A percentile compares a stretch with the other conserved stretches of the same genome.
These are phyloP conservation scores for Lampropteryx suffumata DNA, from an alignment of 2,888 invertebrate species.

Conservation along the genomic window DNA sequence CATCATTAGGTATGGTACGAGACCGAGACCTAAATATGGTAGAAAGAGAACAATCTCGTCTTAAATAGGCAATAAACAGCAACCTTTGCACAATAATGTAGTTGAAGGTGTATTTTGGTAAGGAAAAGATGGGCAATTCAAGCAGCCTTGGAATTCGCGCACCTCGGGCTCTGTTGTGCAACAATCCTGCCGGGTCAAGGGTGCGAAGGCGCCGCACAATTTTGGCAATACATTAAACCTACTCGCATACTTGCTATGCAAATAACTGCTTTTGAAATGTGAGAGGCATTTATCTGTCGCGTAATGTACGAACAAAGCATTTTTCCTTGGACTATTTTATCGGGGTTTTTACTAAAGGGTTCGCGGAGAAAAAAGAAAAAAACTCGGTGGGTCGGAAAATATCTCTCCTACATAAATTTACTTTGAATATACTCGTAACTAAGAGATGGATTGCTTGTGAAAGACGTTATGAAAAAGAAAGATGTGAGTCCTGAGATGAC, in stretches of 20 bases:
- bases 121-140: conserved; percentile 64
- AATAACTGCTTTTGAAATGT: conserved; percentile 49
- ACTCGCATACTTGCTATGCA: conserved; percentile 54
- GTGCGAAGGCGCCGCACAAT: conserved; percentile 60
- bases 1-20: too few relatives aligned
- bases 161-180: conserved; percentile 67
- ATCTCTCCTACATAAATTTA: too few relatives aligned
- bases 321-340: conserved; percentile 15
- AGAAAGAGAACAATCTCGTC: too few relatives aligned
- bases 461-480: too few relatives aligned
- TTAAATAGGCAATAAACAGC: neutral
- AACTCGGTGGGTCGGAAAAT: too few relatives aligned
- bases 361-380: too few relatives aligned
- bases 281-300: conserved; percentile 26
- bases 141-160: conserved; percentile 58
- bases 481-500: too few relatives aligned
- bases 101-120: conserved; percentile 48
- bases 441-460: too few relatives aligned
- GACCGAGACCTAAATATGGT: too few relatives aligned
- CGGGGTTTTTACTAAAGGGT: too few relatives aligned
- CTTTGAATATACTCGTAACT: too few relatives aligned
- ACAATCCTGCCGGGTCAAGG: conserved; percentile 67
- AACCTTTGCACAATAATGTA: neutral
- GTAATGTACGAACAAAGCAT: conserved; percentile 10
- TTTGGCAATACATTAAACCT: conserved; percentile 58